phyloP scores from a whole-genome alignment of 1,140 invertebrate genomes.

The Hypothenemus hampei region DNA sequence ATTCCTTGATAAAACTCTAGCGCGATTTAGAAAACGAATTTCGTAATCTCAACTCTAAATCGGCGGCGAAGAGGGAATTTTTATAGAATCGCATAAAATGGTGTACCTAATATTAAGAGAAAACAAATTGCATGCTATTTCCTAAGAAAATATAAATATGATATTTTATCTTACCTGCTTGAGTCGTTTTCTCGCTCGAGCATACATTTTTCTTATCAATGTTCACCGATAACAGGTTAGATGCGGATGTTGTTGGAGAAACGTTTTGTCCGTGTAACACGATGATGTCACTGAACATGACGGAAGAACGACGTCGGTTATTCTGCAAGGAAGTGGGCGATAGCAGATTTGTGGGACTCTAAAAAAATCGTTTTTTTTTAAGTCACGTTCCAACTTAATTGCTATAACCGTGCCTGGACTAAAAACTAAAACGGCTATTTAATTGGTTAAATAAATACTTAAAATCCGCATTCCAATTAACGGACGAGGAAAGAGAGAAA shows the following conservation, averaged over 20 bases:
- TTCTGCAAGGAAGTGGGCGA: conserved; percentile 54
- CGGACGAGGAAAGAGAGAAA: background rate
- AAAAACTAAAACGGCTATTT: background rate
- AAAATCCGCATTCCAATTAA: background rate
- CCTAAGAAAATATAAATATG: too few species aligned
- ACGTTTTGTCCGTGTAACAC: conserved; percentile 58
- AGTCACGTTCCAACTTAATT: background rate
- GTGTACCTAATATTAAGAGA: too few species aligned
- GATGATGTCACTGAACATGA: conserved; percentile 84
- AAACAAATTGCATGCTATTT: too few species aligned
- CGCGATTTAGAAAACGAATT: too few species aligned
- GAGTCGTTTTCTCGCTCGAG: conserved; percentile 83
- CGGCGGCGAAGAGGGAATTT: too few species aligned
- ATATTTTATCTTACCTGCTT: conserved; percentile 59
- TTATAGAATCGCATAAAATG: too few species aligned
- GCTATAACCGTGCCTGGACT: background rate
- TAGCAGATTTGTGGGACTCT: conserved; percentile 49
- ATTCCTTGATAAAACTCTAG: too few species aligned
- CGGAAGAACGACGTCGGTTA: conserved; percentile 65
- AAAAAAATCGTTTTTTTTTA: conserved; percentile 9
- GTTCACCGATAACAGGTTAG: conserved; percentile 38
- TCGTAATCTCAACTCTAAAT: too few species aligned
- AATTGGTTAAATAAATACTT: background rate
- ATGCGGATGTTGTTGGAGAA: conserved; percentile 32
- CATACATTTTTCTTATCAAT: conserved; percentile 63